These are phyloP conservation scores for Petroica traversi DNA, from an alignment of 2,113 vertebrate genomes.

Conservation along the genomic window DNA sequence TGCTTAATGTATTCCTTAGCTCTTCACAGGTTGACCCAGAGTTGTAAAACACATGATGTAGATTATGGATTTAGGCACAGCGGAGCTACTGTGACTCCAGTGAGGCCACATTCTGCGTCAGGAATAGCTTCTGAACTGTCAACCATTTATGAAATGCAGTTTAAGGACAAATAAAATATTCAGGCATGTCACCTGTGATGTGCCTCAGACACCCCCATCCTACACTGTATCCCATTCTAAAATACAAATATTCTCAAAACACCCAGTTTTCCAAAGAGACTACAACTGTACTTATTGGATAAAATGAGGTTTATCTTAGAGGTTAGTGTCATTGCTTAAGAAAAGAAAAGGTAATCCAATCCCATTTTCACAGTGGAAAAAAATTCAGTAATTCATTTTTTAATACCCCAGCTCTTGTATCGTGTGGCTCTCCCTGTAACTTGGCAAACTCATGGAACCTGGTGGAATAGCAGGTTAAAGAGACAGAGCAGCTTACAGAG, in stretches of 20 bases:
- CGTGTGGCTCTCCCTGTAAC: neutral
- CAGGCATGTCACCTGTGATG: neutral
- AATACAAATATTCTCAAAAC: neutral
- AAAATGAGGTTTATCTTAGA: neutral
- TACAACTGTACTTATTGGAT: neutral
- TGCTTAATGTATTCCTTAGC: neutral
- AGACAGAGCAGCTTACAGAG: neutral
- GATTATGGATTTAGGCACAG: neutral
- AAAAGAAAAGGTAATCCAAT: neutral
- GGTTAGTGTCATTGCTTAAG: neutral
- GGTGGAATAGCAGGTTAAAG: neutral
- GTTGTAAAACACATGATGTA: neutral
- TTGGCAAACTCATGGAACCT: neutral
- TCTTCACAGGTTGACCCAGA: neutral
- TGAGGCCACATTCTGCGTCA: neutral
- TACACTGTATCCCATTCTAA: neutral
- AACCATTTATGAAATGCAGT: neutral
- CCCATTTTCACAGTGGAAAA: neutral
- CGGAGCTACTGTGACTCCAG: neutral
- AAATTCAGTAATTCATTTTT: neutral
- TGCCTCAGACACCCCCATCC: neutral
- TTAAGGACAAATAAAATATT: neutral
- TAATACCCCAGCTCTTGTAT: neutral
- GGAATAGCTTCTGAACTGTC: neutral
- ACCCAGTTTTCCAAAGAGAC: neutral